phyloP scores from a whole-genome alignment of 2,888 invertebrate species.

The Drosophila picticornis region DNA sequence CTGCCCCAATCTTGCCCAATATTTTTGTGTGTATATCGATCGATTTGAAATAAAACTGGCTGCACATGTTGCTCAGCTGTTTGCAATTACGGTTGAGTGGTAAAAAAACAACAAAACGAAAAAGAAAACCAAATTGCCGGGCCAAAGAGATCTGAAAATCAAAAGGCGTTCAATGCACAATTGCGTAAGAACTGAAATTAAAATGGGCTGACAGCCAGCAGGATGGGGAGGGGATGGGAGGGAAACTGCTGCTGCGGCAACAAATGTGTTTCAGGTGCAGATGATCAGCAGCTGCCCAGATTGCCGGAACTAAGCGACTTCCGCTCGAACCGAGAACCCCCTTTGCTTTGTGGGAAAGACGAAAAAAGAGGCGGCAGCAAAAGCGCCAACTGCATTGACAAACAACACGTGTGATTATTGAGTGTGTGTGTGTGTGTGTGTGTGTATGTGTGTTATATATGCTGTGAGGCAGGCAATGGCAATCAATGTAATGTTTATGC shows the following conservation, averaged over 20 bases:
- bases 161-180: constrained; percentile 64
- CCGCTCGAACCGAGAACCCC: constrained; percentile 47
- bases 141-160: constrained; percentile 53
- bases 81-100: constrained; percentile 66
- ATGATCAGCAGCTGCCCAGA: constrained; percentile 44
- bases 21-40: constrained; percentile 24
- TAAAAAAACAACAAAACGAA: neutral
- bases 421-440: constrained; percentile 17
- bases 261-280: constrained; percentile 57
- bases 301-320: constrained; percentile 74
- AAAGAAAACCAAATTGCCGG: constrained; percentile 26
- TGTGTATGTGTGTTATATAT: constrained; percentile 8
- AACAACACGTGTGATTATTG: constrained; percentile 71
- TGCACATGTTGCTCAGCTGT: constrained; percentile 77
- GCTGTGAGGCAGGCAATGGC: constrained; percentile 57
- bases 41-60: constrained; percentile 45
- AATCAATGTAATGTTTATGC: constrained; percentile 75
- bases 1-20: constrained; percentile 26
- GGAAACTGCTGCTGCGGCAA: constrained; percentile 3
- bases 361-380: neutral
- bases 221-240: neutral
- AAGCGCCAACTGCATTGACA: constrained; percentile 67
- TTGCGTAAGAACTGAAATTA: constrained; percentile 57
- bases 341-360: constrained; percentile 9
- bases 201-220: constrained; percentile 7